These are phyloP conservation scores for Mamestra brassicae DNA, from an alignment of 2,888 invertebrate species.

Conservation along the genomic window DNA sequence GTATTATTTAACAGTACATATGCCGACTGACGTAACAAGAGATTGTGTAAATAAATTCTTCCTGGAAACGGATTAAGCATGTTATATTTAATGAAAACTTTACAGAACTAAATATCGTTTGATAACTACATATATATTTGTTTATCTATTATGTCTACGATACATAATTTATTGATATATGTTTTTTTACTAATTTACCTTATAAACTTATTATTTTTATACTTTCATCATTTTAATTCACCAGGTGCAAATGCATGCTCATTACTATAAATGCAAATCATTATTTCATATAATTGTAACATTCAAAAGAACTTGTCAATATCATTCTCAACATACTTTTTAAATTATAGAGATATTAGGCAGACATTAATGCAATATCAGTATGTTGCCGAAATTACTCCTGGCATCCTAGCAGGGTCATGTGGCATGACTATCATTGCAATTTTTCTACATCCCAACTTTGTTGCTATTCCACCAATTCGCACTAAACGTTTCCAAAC, in stretches of 20 bases:
- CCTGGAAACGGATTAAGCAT: constrained; percentile 28
- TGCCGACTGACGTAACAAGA: constrained; percentile 44
- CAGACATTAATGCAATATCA: no score
- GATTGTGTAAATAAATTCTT: constrained; percentile 29
- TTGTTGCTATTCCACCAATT: no score
- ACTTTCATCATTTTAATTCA: no score
- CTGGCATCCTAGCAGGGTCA: no score
- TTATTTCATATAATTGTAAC: background rate
- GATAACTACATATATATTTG: background rate
- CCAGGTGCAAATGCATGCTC: no score
- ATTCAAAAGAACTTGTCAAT: background rate
- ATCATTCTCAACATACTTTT: background rate
- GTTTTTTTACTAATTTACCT: background rate
- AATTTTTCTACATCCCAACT: background rate
- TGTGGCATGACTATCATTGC: background rate
- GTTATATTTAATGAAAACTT: background rate
- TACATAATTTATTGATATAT: background rate
- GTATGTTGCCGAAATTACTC: background rate
- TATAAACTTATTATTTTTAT: no score
- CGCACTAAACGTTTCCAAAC: no score
- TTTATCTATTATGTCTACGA: background rate
- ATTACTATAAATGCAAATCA: background rate
- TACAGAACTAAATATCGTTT: background rate
- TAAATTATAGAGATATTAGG: background rate
- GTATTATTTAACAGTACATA: constrained; percentile 54